Base-by-base conservation (phyloP, 1,140 invertebrate species). In the Augochlora pura region DNA sequence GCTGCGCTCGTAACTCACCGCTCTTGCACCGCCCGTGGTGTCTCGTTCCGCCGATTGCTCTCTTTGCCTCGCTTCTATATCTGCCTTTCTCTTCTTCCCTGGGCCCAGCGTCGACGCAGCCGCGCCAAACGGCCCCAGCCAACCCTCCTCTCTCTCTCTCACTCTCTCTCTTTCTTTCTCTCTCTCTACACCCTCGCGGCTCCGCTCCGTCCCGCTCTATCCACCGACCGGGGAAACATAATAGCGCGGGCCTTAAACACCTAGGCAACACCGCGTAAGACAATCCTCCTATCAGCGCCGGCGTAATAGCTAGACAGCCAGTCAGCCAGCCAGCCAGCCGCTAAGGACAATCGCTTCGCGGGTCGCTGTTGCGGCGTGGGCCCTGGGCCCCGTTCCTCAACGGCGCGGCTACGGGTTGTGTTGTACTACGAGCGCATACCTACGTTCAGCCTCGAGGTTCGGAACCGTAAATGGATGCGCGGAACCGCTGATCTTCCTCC, bases 201-300 rank as follows among this genome's bases (percentile, higher is more conserved):
- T 52, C 49, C 54, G 16, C 21, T 71, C 60, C 23, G 32, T 71
- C 75, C 14, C 23, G n/a, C n/a, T 7, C 21, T n/a, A 21, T 21
- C 49, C 21, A 21, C 54, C n/a, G 16, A 14, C 16, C 70, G 64
- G 69, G 76, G 76, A 72, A 83, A 86, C 46, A 81, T 83, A 86
- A 86, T 86, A 86, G 85, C 59, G 77, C 64, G 84, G 42, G 59
- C 80, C 84, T 86, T 86, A 86, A 85, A 86, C 84, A 82, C 84
- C 64, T 67, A 71, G 68, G 71, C 80, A 84, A 86, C 83, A 86
- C 68, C 68, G 69, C 76, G 80, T 82, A 86, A 86, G 76, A 86
- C 84, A 86, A 86, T 86, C 80, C 83, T 80, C 68, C 84, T 86
- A 86, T 86, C 84, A 82, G 80, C 84, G 64, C 76, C 84, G 75